A percentile compares a stretch with the other conserved stretches of the same genome.
Evolutionary conservation across 2,113 vertebrate genomes (phyloP).

Genomic region (Gnathonemus echidnorhynchus): DNA sequence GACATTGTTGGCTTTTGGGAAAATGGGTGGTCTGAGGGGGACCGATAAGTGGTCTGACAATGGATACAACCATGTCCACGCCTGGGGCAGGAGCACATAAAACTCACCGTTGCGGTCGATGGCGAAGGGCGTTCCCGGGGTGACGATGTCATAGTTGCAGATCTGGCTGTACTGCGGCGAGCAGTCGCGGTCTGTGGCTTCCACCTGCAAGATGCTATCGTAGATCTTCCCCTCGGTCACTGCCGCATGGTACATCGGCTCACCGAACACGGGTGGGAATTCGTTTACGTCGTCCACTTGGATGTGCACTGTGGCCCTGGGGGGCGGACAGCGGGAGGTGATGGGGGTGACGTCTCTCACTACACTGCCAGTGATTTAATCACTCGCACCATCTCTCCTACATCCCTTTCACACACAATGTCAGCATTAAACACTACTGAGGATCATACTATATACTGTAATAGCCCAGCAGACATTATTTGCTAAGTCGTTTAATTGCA

Average conservation of each 20-base stretch:
- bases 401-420: not conserved
- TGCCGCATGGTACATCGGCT: conserved; percentile 73
- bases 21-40: not conserved
- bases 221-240: conserved; percentile 93
- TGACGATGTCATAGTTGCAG: conserved; percentile 93
- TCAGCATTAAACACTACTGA: not conserved
- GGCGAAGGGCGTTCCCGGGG: conserved; percentile 82
- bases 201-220: conserved; percentile 91
- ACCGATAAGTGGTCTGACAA: not conserved
- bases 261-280: conserved; percentile 83
- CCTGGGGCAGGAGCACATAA: not conserved
- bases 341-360: not conserved
- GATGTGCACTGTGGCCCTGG: conserved; percentile 91
- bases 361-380: not conserved
- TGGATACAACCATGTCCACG: not conserved
- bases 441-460: not conserved
- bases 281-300: conserved; percentile 96
- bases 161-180: conserved; percentile 96
- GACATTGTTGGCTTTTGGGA: not conserved
- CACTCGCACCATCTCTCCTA: not conserved
- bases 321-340: not conserved
- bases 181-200: conserved; percentile 90
- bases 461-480: not conserved
- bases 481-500: conserved; percentile 8
- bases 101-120: conserved; percentile 92